phyloP scores from a whole-genome alignment of 1,140 invertebrate species.

The Aphaenogaster ashmeadi region DNA sequence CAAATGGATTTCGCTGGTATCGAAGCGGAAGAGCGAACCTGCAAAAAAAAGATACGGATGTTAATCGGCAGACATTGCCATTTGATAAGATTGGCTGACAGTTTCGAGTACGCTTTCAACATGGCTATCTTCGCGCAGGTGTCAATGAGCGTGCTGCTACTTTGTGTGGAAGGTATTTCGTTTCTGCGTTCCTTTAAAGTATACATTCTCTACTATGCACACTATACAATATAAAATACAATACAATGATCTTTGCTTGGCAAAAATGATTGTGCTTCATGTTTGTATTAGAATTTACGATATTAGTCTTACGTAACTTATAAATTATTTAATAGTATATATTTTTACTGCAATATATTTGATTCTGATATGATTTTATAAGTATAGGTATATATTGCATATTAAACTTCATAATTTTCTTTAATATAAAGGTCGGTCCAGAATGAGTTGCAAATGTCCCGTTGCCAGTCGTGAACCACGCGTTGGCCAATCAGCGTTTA shows the following conservation, averaged over 20 bases:
- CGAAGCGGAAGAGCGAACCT: slow-evolving; percentile 1
- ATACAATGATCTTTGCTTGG: neutral
- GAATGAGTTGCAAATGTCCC: too few species aligned
- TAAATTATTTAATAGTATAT: neutral
- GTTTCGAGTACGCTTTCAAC: slow-evolving; percentile 66
- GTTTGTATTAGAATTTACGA: neutral
- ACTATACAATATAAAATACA: neutral
- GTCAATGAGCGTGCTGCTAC: slow-evolving; percentile 62
- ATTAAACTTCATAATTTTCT: neutral
- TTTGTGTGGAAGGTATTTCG: slow-evolving; percentile 75
- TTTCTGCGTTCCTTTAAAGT: neutral
- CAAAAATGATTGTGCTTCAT: neutral
- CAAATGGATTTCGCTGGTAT: slow-evolving; percentile 53
- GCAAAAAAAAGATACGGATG: neutral
- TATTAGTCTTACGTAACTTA: neutral
- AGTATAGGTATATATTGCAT: neutral
- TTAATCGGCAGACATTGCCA: slow-evolving; percentile 62
- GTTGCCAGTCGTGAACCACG: too few species aligned
- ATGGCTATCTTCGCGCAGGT: slow-evolving; percentile 64
- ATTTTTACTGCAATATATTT: neutral
- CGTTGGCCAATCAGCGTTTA: too few species aligned
- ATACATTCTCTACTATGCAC: neutral
- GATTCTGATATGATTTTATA: too few species aligned
- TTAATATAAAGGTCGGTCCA: neutral
- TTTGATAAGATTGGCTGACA: slow-evolving; percentile 42